Evolutionary conservation across 2,113 vertebrate species (phyloP).

Genomic region (Irena cyanogastra): DNA sequence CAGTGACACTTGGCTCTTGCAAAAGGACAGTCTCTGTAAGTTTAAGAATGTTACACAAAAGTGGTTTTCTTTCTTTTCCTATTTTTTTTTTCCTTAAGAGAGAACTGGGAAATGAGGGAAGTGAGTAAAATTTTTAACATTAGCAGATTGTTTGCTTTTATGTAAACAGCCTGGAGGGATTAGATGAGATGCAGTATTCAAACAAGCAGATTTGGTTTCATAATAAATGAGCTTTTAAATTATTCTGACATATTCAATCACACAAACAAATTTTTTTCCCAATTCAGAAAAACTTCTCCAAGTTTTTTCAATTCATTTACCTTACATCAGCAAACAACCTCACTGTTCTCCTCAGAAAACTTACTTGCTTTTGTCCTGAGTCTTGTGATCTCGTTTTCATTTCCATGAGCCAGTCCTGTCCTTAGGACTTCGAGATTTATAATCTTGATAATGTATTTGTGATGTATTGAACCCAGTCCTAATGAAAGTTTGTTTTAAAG

Average conservation of each 20-base stretch:
- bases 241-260: neutral
- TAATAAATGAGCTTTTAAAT: slow-evolving; percentile 11
- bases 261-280: neutral
- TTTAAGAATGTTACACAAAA: neutral
- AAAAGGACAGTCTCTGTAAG: neutral
- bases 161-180: neutral
- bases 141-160: neutral
- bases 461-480: neutral
- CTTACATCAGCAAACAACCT: neutral
- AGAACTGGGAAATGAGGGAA: neutral
- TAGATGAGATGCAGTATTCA: neutral
- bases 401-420: neutral
- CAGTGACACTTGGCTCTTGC: neutral
- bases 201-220: slow-evolving; percentile 2
- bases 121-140: slow-evolving; percentile 4
- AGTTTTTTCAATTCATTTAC: neutral
- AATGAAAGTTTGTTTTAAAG: slow-evolving; percentile 48
- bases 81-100: neutral
- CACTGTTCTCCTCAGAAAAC: neutral
- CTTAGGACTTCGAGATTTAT: neutral
- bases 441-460: slow-evolving; percentile 24
- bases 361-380: neutral
- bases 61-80: neutral
- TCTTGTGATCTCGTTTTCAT: neutral
- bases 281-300: neutral